Evolutionary conservation across 2,113 vertebrate genomes (phyloP).

Genomic region (Nerophis lumbriciformis): DNA sequence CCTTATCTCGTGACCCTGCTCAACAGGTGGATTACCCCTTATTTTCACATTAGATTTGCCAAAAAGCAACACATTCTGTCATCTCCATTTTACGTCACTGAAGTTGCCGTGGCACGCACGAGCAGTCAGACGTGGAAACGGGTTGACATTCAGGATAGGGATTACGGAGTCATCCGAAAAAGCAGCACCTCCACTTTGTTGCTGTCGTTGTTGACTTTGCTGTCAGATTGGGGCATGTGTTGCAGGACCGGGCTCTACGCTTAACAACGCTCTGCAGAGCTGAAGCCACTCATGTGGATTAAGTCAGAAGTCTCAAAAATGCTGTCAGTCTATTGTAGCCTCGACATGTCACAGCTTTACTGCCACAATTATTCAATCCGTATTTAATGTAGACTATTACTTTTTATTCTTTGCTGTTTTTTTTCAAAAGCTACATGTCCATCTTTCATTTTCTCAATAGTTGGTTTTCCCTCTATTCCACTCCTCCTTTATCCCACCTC

Average conservation of each 20-base stretch:
- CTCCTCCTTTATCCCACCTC: slow-evolving; percentile 23
- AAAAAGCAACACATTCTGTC: slow-evolving; percentile 26
- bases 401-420: slow-evolving; percentile 16
- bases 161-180: slow-evolving; percentile 63
- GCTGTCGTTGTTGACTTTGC: slow-evolving; percentile 57
- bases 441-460: slow-evolving; percentile 38
- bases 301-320: slow-evolving; percentile 39
- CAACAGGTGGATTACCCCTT: slow-evolving; percentile 51
- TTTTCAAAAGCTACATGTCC: slow-evolving; percentile 23
- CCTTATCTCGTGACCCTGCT: slow-evolving; percentile 51
- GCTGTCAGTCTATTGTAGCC: slow-evolving; percentile 30
- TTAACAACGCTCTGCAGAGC: slow-evolving; percentile 28
- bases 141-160: slow-evolving; percentile 70
- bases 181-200: slow-evolving; percentile 49
- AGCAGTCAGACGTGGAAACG: slow-evolving; percentile 33
- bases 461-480: slow-evolving; percentile 9
- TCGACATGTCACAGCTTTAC: slow-evolving; percentile 24
- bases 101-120: slow-evolving; percentile 37
- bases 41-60: slow-evolving; percentile 46
- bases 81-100: slow-evolving; percentile 31
- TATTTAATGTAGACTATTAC: slow-evolving; percentile 18
- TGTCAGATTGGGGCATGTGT: slow-evolving; percentile 39
- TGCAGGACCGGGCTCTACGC: slow-evolving; percentile 35
- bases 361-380: slow-evolving; percentile 25
- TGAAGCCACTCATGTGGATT: slow-evolving; percentile 43